These are phyloP conservation scores for Coranthus polyacanthus DNA, from an alignment of 2,797 vertebrate genomes.

Conservation along the genomic window DNA sequence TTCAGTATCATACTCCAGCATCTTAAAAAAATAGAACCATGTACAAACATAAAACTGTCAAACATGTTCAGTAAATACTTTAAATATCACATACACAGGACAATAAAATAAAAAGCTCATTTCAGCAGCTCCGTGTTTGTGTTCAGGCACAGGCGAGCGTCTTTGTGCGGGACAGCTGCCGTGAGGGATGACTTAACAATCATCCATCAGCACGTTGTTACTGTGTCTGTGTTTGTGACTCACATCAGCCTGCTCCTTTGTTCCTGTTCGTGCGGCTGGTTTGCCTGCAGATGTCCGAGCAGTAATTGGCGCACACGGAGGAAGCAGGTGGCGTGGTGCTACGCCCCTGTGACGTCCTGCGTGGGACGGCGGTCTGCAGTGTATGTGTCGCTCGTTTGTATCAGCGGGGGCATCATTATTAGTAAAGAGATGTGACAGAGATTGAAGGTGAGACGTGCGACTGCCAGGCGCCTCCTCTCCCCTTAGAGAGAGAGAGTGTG, in stretches of 20 bases:
- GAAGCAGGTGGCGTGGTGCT: slow-evolving; percentile 75
- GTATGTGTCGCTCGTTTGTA: slow-evolving; percentile 14
- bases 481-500: slow-evolving; percentile 24
- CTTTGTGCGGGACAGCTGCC: slow-evolving; percentile 70
- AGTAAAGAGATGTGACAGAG: slow-evolving; percentile 69
- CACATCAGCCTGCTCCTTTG: slow-evolving; percentile 68
- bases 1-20: too few species aligned
- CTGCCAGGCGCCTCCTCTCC: slow-evolving; percentile 48
- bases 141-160: slow-evolving; percentile 45
- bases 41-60: too few species aligned
- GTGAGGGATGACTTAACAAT: slow-evolving; percentile 63
- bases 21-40: too few species aligned
- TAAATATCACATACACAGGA: neutral
- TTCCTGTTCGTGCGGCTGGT: slow-evolving; percentile 39
- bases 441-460: slow-evolving; percentile 57
- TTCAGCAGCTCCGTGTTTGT: slow-evolving; percentile 42
- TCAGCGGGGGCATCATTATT: slow-evolving; percentile 66
- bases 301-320: slow-evolving; percentile 68
- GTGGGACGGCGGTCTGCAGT: slow-evolving; percentile 29
- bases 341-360: slow-evolving; percentile 53
- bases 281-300: slow-evolving; percentile 72
- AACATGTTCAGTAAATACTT: too few species aligned
- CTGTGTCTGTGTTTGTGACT: slow-evolving; percentile 41
- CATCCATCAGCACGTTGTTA: slow-evolving; percentile 68
- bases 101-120: neutral